Evolutionary conservation across 2,797 vertebrate species (phyloP), one percentile per base, ranked within the genome.

Genomic region (Cyprinodon diabolis): DNA sequence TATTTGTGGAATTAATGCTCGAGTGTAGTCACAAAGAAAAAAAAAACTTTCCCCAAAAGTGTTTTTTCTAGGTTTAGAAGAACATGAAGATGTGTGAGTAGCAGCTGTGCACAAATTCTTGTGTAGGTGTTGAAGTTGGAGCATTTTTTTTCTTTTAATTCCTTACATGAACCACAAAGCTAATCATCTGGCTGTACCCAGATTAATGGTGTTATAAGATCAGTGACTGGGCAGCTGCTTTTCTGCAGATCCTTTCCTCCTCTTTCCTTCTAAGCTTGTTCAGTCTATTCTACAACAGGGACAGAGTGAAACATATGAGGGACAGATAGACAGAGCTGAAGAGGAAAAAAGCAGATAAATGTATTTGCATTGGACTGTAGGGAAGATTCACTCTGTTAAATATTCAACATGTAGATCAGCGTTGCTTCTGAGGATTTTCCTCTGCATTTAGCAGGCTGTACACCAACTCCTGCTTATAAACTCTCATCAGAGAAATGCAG

Each of bases 121-220:
- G 62, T 45, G 62, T 62, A 51, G 49, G 25, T 72, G 71, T 51
- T 81, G 66, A 17, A 19, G 15, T 76, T 69, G 77, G 68, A 66
- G 66, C 47, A 19, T 47, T 66, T 62, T 74, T 3, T 83, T 72
- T 75, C 74, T 82, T 47, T 75, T 49, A 35, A 9, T 70, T 77
- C 58, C 48, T 84, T n/a, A n/a, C 19, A 57, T 23, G 63, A 63
- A 80, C 74, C 63, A 74, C 21, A 9, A 72, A 73, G 68, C 57
- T 77, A 82, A 70, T 87, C 77, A 79, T 78, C 56, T 80, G 82
- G 69, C 79, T 78, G 72, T 77, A 25, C n/a, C 65, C 79, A 79
- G 84, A 85, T 89, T 90, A 91, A 87, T 79, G 78, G 83, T 80
- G 79, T 90, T 89, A 91, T 92, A 83, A 85, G 86, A 80, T 84